These are phyloP conservation scores for Auanema sp. DNA, from an alignment of 2,888 invertebrate genomes.

Conservation along the genomic window DNA sequence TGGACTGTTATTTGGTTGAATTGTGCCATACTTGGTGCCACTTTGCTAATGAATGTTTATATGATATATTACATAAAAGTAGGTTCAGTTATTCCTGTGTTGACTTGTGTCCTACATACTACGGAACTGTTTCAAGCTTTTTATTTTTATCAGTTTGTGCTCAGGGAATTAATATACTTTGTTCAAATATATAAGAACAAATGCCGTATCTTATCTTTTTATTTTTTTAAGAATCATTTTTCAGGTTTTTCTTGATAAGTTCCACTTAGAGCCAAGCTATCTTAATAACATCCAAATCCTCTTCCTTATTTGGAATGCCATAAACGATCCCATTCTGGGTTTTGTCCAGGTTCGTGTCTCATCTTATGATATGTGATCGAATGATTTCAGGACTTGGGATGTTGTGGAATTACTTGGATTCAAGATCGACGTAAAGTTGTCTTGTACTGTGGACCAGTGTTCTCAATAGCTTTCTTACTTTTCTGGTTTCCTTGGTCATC, in stretches of 20 bases:
- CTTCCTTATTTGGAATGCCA: conserved; percentile 48
- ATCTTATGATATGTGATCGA: background rate
- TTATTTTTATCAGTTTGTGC: no score
- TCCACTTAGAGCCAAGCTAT: conserved; percentile 32
- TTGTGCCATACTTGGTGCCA: background rate
- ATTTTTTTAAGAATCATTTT: conserved; percentile 4
- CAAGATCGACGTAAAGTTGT: conserved; percentile 58
- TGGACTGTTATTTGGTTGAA: no score
- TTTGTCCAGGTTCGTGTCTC: conserved; percentile 38
- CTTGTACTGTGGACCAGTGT: conserved; percentile 65
- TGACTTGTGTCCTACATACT: background rate
- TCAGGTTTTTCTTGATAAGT: conserved; percentile 45
- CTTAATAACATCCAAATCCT: conserved; percentile 41
- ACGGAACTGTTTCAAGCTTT: no score
- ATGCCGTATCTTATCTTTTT: background rate
- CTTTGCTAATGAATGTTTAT: background rate
- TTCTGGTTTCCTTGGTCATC: conserved; percentile 65
- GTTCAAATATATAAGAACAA: background rate
- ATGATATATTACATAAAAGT: background rate
- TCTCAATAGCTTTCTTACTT: conserved; percentile 64
- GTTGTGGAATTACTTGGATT: conserved; percentile 50
- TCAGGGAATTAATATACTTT: no score
- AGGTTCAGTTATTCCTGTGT: background rate
- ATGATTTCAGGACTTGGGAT: conserved; percentile 43
- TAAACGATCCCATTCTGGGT: conserved; percentile 51